Percentiles rank a stretch among this genome's conserved stretches.
These are phyloP conservation scores for Malachius bipustulatus DNA, from an alignment of 2,888 invertebrate species.

Conservation along the genomic window DNA sequence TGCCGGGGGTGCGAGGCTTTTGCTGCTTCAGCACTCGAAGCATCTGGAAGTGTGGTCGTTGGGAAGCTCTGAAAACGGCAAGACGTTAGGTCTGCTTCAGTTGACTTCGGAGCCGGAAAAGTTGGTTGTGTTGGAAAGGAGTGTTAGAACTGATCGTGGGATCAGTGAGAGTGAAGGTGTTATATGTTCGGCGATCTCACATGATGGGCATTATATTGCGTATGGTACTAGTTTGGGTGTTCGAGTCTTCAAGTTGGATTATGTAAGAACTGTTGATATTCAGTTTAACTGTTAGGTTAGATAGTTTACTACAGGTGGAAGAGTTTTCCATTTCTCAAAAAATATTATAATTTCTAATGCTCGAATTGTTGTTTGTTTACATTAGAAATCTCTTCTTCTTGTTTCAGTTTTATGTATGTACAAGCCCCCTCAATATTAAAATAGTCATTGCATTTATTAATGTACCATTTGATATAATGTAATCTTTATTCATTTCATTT, in stretches of 20 bases:
- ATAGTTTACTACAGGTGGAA: too few species aligned
- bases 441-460: too few species aligned
- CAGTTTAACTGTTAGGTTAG: too few species aligned
- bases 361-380: too few species aligned
- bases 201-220: conserved; percentile 57
- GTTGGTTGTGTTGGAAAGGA: conserved; percentile 54
- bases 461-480: too few species aligned
- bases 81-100: conserved; percentile 31
- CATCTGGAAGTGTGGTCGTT: conserved; percentile 54
- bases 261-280: too few species aligned
- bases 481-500: too few species aligned
- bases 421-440: too few species aligned
- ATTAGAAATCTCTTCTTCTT: too few species aligned
- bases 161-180: conserved; percentile 50
- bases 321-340: too few species aligned
- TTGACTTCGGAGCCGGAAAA: conserved; percentile 49
- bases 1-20: conserved; percentile 41
- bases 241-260: conserved; percentile 53
- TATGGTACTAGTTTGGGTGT: conserved; percentile 59
- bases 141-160: conserved; percentile 24
- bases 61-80: conserved; percentile 36
- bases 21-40: conserved; percentile 42
- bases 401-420: too few species aligned
- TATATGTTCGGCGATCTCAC: conserved; percentile 56
- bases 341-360: too few species aligned